Evolutionary conservation across 2,113 vertebrate genomes (phyloP), one percentile per base, ranked within the genome.

Genomic region (Sarotherodon lohbergeri): DNA sequence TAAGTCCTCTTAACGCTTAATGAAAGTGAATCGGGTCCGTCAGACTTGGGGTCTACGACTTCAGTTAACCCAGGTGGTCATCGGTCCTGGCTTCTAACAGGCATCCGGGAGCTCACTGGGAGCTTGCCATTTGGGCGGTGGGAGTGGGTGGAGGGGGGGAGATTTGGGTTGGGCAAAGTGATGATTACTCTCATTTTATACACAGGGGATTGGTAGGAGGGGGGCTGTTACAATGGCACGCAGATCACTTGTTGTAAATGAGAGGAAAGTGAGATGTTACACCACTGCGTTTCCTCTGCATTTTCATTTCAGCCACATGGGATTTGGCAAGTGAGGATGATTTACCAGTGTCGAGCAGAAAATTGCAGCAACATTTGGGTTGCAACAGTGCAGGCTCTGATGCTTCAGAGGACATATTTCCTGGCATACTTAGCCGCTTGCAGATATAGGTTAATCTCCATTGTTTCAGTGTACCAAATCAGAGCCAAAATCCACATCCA

Each of bases 1-100:
- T 96, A 95, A 95, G 96, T 96, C 93, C 95, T 88, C 91, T 94
- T 95, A 94, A 95, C 90, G 96, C 95, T 94, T 97, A 96, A 97
- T 96, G 96, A 97, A 97, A 97, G 95, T 93, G 96, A 96, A 96
- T 95, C 71, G 83, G 93, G 90, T 91, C 94, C 87, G 93, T 92
- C 88, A 19, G 89, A 90, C 89, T 90, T 27, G 46, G 90, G 91
- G 94, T 93, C 81, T 91, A 66, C 82, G 85, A 91, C 94, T 95
- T 95, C 91, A 89, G 91, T 96, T 95, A 96, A 95, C 94, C 94
- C 92, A 88, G 94, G 94, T 92, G 94, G 91, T 96, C 92, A 92
- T 96, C 94, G 90, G 90, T 94, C 95, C 90, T 82, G 81, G 43
- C 91, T 82, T 91, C 91, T 92, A 93, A 93, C 88, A 86, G 88